Evolutionary conservation across 2,888 invertebrate genomes (phyloP).

Genomic region (Spisula subtruncata): DNA sequence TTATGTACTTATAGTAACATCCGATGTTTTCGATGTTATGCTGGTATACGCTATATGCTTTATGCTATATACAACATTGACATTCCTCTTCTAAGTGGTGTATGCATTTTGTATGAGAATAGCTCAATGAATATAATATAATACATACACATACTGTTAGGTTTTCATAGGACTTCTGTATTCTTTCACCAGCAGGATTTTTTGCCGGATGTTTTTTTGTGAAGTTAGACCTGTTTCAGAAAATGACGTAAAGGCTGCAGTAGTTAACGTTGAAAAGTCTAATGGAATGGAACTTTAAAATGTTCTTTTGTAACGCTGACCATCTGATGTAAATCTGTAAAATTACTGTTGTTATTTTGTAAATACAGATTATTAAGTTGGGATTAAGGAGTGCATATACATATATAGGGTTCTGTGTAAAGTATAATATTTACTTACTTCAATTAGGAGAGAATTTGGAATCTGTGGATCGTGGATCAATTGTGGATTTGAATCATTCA

Average conservation of each 20-base stretch:
- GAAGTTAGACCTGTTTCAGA: neutral
- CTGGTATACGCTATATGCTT: neutral
- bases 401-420: too few species aligned
- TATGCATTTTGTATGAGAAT: conserved; percentile 9
- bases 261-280: neutral
- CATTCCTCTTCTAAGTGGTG: neutral
- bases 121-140: too few species aligned
- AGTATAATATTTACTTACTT: too few species aligned
- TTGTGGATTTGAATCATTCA: too few species aligned
- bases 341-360: neutral
- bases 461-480: too few species aligned
- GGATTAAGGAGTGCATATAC: too few species aligned
- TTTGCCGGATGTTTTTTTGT: neutral
- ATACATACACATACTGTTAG: neutral
- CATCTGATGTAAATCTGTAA: neutral
- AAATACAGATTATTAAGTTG: too few species aligned
- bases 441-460: too few species aligned
- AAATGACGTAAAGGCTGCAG: neutral
- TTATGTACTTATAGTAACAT: conserved; percentile 5
- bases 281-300: neutral
- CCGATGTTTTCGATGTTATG: neutral
- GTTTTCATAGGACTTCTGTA: neutral
- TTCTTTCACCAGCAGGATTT: neutral
- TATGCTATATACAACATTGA: too few species aligned
- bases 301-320: neutral